phyloP scores from a whole-genome alignment of 2,797 vertebrate species.

The Octomys mimax region DNA sequence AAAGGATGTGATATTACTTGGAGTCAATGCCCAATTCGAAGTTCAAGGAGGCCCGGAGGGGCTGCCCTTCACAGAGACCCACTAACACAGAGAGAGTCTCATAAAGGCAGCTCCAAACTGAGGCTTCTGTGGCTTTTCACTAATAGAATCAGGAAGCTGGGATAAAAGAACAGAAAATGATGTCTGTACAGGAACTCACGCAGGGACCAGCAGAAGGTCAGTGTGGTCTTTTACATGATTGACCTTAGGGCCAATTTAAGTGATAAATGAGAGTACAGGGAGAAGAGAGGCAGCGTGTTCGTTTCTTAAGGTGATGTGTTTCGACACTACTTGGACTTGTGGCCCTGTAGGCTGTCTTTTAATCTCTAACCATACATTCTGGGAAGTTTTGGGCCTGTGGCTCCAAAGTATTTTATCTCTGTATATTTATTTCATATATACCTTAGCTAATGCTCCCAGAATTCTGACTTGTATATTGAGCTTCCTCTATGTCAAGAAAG shows the following conservation, averaged over 20 bases:
- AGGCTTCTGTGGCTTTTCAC: neutral
- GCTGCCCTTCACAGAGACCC: neutral
- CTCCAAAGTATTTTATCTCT: neutral
- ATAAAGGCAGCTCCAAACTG: neutral
- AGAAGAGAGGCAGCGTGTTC: neutral
- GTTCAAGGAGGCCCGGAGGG: neutral
- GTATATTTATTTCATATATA: neutral
- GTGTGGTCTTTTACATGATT: neutral
- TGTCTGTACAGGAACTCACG: neutral
- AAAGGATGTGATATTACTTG: neutral
- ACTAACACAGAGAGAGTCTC: neutral
- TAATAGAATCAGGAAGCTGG: neutral
- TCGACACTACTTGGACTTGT: neutral
- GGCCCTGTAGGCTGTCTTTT: neutral
- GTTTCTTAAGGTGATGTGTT: neutral
- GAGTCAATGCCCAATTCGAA: neutral
- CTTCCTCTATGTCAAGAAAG: no score
- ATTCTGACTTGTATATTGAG: no score
- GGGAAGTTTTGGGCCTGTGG: neutral
- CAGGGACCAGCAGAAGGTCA: neutral
- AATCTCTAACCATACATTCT: neutral
- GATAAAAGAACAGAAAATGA: neutral
- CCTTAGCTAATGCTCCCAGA: no score
- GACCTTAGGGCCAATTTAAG: neutral
- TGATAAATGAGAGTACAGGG: neutral